Evolutionary conservation across 2,888 invertebrate genomes (phyloP).

Genomic region (Campaea margaritaria): DNA sequence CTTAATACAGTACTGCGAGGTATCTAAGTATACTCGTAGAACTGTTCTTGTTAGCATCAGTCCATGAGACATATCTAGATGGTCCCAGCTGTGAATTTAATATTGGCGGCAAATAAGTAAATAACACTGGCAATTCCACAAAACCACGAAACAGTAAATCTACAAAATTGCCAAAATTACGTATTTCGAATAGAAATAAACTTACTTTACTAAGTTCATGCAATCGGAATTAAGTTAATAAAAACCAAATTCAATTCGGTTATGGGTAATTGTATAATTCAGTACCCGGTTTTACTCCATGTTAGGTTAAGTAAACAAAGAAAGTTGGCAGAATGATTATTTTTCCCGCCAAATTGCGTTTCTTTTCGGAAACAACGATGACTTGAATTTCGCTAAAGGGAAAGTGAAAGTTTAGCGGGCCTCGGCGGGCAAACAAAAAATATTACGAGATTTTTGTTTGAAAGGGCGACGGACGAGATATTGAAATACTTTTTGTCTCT

Average conservation of each 20-base stretch:
- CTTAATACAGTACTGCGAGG: too few species aligned
- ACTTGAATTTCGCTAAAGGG: conserved; percentile 60
- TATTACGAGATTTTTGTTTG: conserved; percentile 51
- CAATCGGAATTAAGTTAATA: conserved; percentile 5
- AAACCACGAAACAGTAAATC: conserved; percentile 7
- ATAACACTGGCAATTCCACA: conserved; percentile 1
- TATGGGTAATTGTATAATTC: conserved; percentile 44
- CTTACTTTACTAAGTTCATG: too few species aligned
- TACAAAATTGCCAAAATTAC: neutral
- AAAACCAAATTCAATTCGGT: conserved; percentile 42
- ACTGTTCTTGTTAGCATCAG: conserved; percentile 5
- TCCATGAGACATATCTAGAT: conserved; percentile 4
- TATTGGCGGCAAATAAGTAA: conserved; percentile 5
- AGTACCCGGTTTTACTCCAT: conserved; percentile 43
- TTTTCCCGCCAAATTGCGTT: conserved; percentile 60
- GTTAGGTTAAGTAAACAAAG: conserved; percentile 46
- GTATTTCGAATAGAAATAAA: neutral
- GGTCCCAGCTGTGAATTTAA: conserved; percentile 2
- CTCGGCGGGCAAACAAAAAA: conserved; percentile 57
- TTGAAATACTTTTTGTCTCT: conserved; percentile 52
- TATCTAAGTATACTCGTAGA: neutral
- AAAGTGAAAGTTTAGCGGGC: conserved; percentile 51
- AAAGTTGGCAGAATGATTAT: conserved; percentile 60
- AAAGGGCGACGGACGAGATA: conserved; percentile 41
- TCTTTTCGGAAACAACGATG: conserved; percentile 57